phyloP scores from a whole-genome alignment of 2,113 vertebrate species.

The Labeo rohita region DNA sequence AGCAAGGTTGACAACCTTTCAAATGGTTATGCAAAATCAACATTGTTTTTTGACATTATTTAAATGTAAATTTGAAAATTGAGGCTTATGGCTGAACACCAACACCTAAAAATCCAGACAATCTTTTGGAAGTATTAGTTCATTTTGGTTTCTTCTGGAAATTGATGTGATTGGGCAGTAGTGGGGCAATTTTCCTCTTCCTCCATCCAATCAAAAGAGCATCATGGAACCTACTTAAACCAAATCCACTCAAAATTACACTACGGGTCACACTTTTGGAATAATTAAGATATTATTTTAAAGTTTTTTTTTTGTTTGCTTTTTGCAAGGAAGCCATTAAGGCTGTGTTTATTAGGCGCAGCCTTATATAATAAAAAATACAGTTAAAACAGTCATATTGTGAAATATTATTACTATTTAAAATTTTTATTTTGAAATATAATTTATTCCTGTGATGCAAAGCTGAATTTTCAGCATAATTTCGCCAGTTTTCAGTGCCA shows the following conservation, averaged over 20 bases:
- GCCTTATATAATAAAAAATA: not conserved
- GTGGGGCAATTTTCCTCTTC: not conserved
- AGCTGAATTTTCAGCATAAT: no score
- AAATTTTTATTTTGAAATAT: no score
- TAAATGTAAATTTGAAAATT: not conserved
- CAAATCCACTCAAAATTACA: not conserved
- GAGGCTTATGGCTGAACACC: not conserved
- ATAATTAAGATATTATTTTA: not conserved
- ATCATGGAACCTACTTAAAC: not conserved
- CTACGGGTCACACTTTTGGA: no score
- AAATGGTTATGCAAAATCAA: not conserved
- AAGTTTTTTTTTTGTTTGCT: not conserved
- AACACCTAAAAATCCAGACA: not conserved
- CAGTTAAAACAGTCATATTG: not conserved
- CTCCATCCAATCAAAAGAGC: not conserved
- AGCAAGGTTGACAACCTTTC: not conserved
- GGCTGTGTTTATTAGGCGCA: not conserved
- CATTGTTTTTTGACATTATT: not conserved
- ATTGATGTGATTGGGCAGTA: slow-evolving; percentile 12
- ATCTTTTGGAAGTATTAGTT: not conserved
- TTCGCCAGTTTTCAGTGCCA: not conserved
- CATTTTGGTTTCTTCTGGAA: not conserved
- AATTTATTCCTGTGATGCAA: no score
- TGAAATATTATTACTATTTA: not conserved
- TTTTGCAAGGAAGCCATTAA: not conserved